Conservation (phyloP, 2,888 invertebrate genomes). For the Antitype chi region DNA sequence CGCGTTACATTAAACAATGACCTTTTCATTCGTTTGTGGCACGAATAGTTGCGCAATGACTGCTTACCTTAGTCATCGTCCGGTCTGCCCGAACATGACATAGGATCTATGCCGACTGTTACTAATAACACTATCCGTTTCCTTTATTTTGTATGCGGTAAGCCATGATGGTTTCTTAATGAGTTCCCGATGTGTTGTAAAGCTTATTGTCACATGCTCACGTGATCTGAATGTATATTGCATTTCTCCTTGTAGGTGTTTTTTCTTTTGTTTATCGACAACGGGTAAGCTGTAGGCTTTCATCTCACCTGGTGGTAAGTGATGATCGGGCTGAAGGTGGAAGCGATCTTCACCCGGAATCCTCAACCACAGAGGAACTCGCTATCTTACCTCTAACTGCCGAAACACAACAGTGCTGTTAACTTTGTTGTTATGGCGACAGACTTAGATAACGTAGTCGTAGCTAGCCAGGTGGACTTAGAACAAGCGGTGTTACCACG, state of each 20-base stretch:
- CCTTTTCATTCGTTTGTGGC: constrained; percentile 62
- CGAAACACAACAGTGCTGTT: too few species aligned
- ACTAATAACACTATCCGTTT: constrained; percentile 62
- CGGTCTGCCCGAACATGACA: constrained; percentile 50
- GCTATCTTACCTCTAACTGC: too few species aligned
- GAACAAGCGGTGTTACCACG: too few species aligned
- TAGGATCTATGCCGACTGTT: constrained; percentile 58
- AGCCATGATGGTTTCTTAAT: constrained; percentile 32
- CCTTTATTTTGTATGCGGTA: constrained; percentile 60
- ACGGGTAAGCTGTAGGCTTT: too few species aligned
- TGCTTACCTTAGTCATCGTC: constrained; percentile 62
- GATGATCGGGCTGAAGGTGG: too few species aligned
- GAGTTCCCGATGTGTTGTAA: constrained; percentile 36
- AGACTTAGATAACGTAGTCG: too few species aligned
- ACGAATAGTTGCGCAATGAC: constrained; percentile 65
- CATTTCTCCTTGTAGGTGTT: neutral
- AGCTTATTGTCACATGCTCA: neutral
- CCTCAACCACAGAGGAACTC: too few species aligned
- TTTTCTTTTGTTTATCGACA: too few species aligned
- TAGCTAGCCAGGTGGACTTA: too few species aligned
- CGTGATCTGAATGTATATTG: constrained; percentile 10
- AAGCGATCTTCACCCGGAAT: too few species aligned
- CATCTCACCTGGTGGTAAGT: too few species aligned
- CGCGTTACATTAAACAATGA: constrained; percentile 62
- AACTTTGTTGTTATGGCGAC: too few species aligned